A percentile compares a stretch with the other conserved stretches of the same genome.
phyloP scores from a whole-genome alignment of 2,888 invertebrate species.

The Masnerella sp. region DNA sequence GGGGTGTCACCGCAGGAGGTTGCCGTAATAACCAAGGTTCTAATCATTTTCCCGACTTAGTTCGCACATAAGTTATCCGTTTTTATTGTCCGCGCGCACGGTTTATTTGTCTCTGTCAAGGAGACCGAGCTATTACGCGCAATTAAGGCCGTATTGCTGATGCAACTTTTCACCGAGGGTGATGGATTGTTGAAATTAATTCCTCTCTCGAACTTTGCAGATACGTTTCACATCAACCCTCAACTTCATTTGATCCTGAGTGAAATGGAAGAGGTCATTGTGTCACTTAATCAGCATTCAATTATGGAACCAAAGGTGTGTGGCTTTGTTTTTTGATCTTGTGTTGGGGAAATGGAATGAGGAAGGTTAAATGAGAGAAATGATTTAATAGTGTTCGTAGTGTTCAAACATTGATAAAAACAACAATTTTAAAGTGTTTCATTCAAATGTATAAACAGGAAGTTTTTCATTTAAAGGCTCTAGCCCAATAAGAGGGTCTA shows the following conservation, averaged over 20 bases:
- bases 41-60: conserved; percentile 45
- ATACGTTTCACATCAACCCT: conserved; percentile 95
- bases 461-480: too few relatives aligned
- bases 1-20: conserved; percentile 93
- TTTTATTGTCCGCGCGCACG: conserved; percentile 28
- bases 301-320: conserved; percentile 96
- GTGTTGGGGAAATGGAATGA: too few relatives aligned
- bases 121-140: conserved; percentile 10
- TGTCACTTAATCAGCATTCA: conserved; percentile 92
- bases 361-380: too few relatives aligned
- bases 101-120: conserved; percentile 42
- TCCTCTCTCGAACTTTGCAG: conserved; percentile 75
- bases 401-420: too few relatives aligned
- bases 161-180: conserved; percentile 8
- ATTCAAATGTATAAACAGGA: too few relatives aligned
- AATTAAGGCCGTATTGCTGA: conserved; percentile 22
- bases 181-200: neutral
- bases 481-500: too few relatives aligned
- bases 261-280: conserved; percentile 89
- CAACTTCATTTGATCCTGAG: conserved; percentile 89
- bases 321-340: too few relatives aligned
- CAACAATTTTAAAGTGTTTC: too few relatives aligned
- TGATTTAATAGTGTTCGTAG: too few relatives aligned
- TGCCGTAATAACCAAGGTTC: conserved; percentile 90
- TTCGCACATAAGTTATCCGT: conserved; percentile 42